Evolutionary conservation across 2,113 vertebrate species (phyloP).

Genomic region (Myodes glareolus): DNA sequence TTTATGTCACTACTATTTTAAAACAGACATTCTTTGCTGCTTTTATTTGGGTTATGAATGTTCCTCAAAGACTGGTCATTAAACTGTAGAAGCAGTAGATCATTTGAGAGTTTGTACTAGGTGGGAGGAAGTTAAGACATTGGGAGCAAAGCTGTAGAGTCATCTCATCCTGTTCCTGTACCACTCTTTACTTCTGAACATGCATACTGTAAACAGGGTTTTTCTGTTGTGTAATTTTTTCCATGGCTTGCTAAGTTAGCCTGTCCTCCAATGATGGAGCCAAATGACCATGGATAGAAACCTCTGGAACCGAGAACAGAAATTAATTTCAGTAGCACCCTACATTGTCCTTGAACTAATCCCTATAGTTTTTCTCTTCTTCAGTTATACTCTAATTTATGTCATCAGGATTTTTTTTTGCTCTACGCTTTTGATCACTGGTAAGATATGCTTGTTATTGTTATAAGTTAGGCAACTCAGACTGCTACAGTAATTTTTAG

Average conservation of each 20-base stretch:
- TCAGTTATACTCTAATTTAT: not conserved
- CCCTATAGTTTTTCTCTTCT: not conserved
- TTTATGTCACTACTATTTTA: not conserved
- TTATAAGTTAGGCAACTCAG: not conserved
- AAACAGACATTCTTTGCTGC: not conserved
- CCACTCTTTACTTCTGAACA: not conserved
- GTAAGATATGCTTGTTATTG: not conserved
- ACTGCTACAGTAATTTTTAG: not conserved
- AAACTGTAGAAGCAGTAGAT: not conserved
- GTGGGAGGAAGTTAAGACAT: not conserved
- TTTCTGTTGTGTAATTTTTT: no score
- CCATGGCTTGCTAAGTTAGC: not conserved
- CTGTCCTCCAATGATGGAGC: not conserved
- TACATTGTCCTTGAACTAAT: not conserved
- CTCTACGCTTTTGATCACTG: not conserved
- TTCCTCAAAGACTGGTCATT: not conserved
- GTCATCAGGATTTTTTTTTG: not conserved
- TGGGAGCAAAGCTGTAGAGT: no score
- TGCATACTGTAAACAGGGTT: rapidly evolving
- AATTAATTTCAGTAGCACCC: not conserved
- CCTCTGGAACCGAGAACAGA: not conserved
- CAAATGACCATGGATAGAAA: not conserved
- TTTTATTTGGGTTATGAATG: not conserved
- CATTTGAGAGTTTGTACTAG: not conserved
- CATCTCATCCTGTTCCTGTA: not conserved